phyloP scores from a whole-genome alignment of 2,797 vertebrate species.

The Astyanax mexicanus region DNA sequence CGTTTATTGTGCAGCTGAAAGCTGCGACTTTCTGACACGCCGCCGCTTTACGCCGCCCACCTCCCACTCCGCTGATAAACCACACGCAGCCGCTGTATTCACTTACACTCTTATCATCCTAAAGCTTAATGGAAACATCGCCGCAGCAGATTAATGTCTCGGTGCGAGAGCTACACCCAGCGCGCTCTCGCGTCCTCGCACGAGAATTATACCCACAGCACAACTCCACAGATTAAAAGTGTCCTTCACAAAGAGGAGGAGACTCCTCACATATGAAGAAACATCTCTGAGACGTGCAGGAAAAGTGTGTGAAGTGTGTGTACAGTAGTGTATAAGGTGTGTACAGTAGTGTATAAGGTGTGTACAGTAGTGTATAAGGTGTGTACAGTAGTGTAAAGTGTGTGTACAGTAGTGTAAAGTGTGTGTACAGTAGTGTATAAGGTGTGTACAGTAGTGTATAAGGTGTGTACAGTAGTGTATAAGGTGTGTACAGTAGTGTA shows the following conservation, averaged over 20 bases:
- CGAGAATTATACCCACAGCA: slow-evolving; percentile 44
- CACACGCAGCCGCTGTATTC: slow-evolving; percentile 33
- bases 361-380: too few species aligned
- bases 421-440: too few species aligned
- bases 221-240: slow-evolving; percentile 44
- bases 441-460: too few species aligned
- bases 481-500: too few species aligned
- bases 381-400: too few species aligned
- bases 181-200: slow-evolving; percentile 23
- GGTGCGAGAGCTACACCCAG: slow-evolving; percentile 28
- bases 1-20: slow-evolving; percentile 37
- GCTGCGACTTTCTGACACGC: slow-evolving; percentile 34
- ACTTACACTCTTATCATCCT: slow-evolving; percentile 40
- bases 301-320: too few species aligned
- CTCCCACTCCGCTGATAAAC: slow-evolving; percentile 24
- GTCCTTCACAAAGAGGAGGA: slow-evolving; percentile 25
- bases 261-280: too few species aligned
- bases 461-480: too few species aligned
- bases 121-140: slow-evolving; percentile 45
- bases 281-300: too few species aligned
- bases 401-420: too few species aligned
- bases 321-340: too few species aligned
- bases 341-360: too few species aligned
- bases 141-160: slow-evolving; percentile 34
- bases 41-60: slow-evolving; percentile 37